Evolutionary conservation across 2,888 invertebrate genomes (phyloP).

Genomic region (Synergus japonicus): DNA sequence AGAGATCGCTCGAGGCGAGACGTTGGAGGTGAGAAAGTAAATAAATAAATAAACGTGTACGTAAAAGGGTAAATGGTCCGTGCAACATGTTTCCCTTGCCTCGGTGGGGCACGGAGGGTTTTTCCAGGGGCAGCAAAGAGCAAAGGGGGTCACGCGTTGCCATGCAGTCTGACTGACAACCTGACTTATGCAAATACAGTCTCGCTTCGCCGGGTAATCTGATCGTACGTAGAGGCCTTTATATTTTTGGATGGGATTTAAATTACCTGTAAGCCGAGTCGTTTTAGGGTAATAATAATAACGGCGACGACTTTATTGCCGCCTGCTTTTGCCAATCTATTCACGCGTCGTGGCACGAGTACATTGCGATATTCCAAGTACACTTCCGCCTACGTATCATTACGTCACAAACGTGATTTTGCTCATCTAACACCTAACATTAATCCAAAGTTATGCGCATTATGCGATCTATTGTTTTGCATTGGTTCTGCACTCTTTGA

Average conservation of each 20-base stretch:
- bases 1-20: conserved; percentile 10
- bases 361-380: conserved; percentile 16
- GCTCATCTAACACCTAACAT: conserved; percentile 24
- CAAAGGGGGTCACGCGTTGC: conserved; percentile 73
- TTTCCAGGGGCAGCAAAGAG: conserved; percentile 54
- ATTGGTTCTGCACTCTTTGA: neutral
- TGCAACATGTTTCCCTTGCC: conserved; percentile 49
- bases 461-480: conserved; percentile 3
- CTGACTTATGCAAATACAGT: conserved; percentile 77
- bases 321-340: conserved; percentile 18
- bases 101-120: conserved; percentile 48
- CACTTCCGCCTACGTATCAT: conserved; percentile 24
- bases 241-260: conserved; percentile 69
- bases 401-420: neutral
- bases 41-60: conserved; percentile 53
- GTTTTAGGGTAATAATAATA: conserved; percentile 66
- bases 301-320: conserved; percentile 60
- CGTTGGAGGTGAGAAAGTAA: conserved; percentile 50
- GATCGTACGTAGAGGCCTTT: conserved; percentile 63
- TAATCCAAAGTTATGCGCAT: conserved; percentile 39
- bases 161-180: conserved; percentile 76
- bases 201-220: conserved; percentile 54
- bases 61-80: conserved; percentile 53
- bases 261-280: conserved; percentile 68
- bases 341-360: conserved; percentile 17